These are phyloP conservation scores for Tetragnatha montana DNA, from an alignment of 2,888 invertebrate genomes.

Conservation along the genomic window DNA sequence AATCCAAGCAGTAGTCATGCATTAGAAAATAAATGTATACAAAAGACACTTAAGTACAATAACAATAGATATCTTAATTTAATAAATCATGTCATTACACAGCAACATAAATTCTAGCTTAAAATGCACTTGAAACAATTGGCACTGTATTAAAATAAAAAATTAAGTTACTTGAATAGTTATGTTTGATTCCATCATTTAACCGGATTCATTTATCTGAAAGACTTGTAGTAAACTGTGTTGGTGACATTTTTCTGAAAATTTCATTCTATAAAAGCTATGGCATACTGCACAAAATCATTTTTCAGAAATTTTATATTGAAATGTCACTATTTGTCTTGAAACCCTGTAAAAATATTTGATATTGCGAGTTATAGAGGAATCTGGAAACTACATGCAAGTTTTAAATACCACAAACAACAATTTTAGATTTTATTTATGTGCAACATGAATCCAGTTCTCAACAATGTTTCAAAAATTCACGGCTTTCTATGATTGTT, in stretches of 20 bases:
- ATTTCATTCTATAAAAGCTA: slow-evolving; percentile 38
- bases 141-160: neutral
- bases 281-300: slow-evolving; percentile 17
- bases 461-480: too few species aligned
- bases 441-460: neutral
- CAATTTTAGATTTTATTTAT: neutral
- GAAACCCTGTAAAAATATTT: slow-evolving; percentile 38
- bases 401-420: neutral
- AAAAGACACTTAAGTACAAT: neutral
- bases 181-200: neutral
- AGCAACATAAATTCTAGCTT: neutral
- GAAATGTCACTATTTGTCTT: slow-evolving; percentile 42
- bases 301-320: slow-evolving; percentile 22
- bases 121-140: neutral
- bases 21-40: too few species aligned
- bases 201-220: too few species aligned
- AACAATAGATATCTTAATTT: neutral
- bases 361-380: neutral
- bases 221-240: neutral
- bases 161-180: slow-evolving; percentile 4
- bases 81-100: neutral
- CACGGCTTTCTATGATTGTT: too few species aligned
- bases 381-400: neutral
- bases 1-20: too few species aligned
- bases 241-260: neutral